These are phyloP conservation scores for Willowsia nigromaculata DNA, from an alignment of 2,888 invertebrate genomes.

Conservation along the genomic window DNA sequence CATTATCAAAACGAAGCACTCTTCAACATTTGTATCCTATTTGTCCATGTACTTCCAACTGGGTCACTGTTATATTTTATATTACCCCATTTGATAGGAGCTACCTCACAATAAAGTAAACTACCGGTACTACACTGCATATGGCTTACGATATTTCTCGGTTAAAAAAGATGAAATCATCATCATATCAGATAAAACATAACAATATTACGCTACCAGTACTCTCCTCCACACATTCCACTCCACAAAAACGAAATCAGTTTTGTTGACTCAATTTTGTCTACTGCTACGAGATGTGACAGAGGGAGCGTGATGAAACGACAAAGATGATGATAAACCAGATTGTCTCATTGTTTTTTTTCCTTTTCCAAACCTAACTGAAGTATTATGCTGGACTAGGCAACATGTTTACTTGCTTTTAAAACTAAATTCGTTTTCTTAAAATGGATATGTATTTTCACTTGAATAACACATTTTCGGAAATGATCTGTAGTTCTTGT, in stretches of 20 bases:
- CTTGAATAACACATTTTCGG: neutral
- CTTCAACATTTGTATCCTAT: neutral
- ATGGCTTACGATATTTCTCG: neutral
- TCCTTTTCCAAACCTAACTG: neutral
- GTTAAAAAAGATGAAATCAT: neutral
- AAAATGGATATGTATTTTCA: neutral
- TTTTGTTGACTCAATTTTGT: neutral
- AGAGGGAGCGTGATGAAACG: neutral
- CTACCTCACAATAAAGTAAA: neutral
- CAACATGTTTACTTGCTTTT: neutral
- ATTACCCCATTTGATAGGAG: neutral
- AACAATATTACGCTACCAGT: neutral
- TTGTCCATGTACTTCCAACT: neutral
- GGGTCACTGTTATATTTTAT: conserved; percentile 3
- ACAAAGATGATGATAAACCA: neutral
- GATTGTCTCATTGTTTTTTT: conserved; percentile 10
- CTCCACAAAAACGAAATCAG: neutral
- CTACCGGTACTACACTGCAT: neutral
- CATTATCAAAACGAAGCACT: neutral
- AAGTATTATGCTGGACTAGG: neutral
- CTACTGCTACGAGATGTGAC: neutral
- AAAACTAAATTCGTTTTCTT: neutral
- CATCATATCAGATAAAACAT: neutral
- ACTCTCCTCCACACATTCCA: neutral
- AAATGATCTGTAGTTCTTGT: neutral